Conservation (phyloP, 2,888 invertebrate species). For the Eupithecia centaureata region DNA sequence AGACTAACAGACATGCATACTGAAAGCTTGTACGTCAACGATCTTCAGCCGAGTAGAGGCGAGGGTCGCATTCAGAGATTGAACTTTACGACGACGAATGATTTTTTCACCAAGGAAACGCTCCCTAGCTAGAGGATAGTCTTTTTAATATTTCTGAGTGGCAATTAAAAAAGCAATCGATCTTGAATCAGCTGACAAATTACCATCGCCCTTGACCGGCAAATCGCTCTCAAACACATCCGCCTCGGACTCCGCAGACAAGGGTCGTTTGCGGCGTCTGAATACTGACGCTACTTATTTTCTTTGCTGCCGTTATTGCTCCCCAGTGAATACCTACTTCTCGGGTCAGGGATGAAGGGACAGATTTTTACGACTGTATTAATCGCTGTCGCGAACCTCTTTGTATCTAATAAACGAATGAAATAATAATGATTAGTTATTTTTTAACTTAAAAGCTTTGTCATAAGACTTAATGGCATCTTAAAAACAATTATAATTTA, state of each 20-base stretch:
- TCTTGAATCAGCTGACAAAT: neutral
- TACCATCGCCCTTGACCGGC: neutral
- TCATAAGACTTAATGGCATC: too few species aligned
- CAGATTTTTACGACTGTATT: neutral
- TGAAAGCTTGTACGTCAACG: neutral
- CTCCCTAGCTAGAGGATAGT: too few species aligned
- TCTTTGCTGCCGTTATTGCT: neutral
- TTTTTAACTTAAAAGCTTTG: too few species aligned
- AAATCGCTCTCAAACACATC: neutral
- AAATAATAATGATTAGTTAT: too few species aligned
- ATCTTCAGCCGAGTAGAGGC: neutral
- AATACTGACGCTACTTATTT: neutral
- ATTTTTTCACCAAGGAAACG: too few species aligned
- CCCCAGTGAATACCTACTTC: neutral
- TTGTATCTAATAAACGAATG: neutral
- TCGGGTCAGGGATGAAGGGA: neutral
- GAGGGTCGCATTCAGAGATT: neutral
- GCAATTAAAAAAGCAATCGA: neutral
- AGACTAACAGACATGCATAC: slow-evolving; percentile 2
- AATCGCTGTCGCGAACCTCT: neutral
- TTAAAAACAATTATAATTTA: too few species aligned
- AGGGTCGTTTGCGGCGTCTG: neutral
- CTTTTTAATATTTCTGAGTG: neutral
- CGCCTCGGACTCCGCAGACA: neutral
- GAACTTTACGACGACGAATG: too few species aligned